Evolutionary conservation across 2,113 vertebrate species (phyloP).

Genomic region (Narcine bancroftii): DNA sequence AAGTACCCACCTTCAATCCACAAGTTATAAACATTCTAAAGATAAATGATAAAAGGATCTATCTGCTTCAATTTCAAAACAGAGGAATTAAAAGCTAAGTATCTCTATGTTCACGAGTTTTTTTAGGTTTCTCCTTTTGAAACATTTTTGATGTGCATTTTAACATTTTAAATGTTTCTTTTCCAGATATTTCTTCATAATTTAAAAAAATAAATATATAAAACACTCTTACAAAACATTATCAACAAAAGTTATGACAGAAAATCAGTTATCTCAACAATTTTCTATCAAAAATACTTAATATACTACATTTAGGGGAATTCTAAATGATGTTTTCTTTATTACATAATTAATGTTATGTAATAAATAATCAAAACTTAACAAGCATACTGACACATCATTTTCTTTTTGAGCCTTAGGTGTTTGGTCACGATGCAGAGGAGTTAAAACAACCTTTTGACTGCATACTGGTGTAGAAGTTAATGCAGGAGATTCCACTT

Average conservation of each 20-base stretch:
- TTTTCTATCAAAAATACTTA: neutral
- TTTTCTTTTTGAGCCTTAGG: slow-evolving; percentile 81
- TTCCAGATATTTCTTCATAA: neutral
- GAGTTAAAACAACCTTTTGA: slow-evolving; percentile 67
- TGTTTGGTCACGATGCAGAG: slow-evolving; percentile 66
- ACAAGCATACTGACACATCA: slow-evolving; percentile 64
- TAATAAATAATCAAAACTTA: slow-evolving; percentile 5
- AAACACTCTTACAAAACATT: neutral
- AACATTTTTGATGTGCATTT: neutral
- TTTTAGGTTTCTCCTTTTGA: neutral
- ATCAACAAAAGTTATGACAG: neutral
- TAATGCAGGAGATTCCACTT: slow-evolving; percentile 65
- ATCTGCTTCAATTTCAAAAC: neutral
- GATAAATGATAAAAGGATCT: neutral
- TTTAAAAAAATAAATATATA: neutral
- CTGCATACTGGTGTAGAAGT: slow-evolving; percentile 65
- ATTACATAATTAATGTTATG: neutral
- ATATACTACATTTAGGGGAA: neutral
- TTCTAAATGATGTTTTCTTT: neutral
- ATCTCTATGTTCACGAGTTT: no score
- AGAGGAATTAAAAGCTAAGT: neutral
- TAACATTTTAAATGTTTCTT: neutral
- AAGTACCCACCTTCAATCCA: neutral
- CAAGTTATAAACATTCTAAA: neutral
- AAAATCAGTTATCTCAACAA: neutral